Evolutionary conservation across 2,888 invertebrate species (phyloP).

Genomic region (Pyrocoelia pectoralis): DNA sequence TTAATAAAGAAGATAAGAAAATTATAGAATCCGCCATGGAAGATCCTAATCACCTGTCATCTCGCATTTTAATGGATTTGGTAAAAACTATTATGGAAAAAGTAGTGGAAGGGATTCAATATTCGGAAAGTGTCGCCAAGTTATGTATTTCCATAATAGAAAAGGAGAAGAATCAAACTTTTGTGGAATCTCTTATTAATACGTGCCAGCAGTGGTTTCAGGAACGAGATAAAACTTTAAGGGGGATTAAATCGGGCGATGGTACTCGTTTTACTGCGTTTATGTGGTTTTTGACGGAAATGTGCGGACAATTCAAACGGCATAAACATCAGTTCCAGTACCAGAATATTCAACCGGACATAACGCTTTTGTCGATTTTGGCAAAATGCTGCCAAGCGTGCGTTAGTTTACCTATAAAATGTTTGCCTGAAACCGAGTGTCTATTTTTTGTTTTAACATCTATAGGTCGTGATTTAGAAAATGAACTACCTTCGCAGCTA

Average conservation of each 20-base stretch:
- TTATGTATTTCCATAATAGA: slow-evolving; percentile 88
- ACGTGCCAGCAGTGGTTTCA: slow-evolving; percentile 87
- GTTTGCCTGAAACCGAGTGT: slow-evolving; percentile 85
- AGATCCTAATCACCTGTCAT: slow-evolving; percentile 81
- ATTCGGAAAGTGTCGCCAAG: slow-evolving; percentile 84
- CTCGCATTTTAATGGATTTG: slow-evolving; percentile 82
- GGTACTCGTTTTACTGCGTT: slow-evolving; percentile 80
- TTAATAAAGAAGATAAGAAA: slow-evolving; percentile 76
- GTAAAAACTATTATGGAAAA: slow-evolving; percentile 83
- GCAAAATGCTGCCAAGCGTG: slow-evolving; percentile 91
- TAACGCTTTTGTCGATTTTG: slow-evolving; percentile 82
- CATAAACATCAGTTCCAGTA: slow-evolving; percentile 65
- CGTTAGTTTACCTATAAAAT: slow-evolving; percentile 82
- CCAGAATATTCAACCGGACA: slow-evolving; percentile 71
- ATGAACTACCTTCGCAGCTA: slow-evolving; percentile 81
- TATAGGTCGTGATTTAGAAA: slow-evolving; percentile 86
- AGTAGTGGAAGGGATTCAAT: slow-evolving; percentile 78
- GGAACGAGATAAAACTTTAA: slow-evolving; percentile 75
- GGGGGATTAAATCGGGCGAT: slow-evolving; percentile 66
- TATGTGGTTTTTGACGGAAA: slow-evolving; percentile 89
- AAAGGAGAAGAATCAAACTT: slow-evolving; percentile 87
- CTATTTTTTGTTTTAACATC: slow-evolving; percentile 89
- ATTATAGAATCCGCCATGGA: slow-evolving; percentile 79
- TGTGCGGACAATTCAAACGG: slow-evolving; percentile 87
- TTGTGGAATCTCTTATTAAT: slow-evolving; percentile 87